Evolutionary conservation across 53 echinoderm and acorn worm species (phyloP), one percentile per base, ranked within the genome.

Genomic region (Apostichopus leukothele): DNA sequence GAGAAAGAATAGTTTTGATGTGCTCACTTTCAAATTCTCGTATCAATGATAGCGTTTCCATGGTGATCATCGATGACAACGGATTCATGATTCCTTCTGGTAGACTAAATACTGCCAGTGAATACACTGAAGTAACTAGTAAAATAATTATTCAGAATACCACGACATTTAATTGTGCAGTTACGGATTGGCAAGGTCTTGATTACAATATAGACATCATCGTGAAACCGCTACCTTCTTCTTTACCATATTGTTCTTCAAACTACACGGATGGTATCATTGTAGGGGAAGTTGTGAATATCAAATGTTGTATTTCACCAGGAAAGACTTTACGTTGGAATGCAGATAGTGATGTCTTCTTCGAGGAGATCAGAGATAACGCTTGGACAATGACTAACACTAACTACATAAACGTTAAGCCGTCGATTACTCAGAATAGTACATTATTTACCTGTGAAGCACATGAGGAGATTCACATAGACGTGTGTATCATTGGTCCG

Each of bases 201-300:
- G 12, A 16, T 63, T 63, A 63, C 16, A 11, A 11, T 4, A 7
- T 16, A 16, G 16, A 9, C 63, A 13, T 39, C 39, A 39, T 39
- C 39, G 39, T 39, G 39, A 39, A 39, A 39, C 39, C 39, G 39
- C 39, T 39, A 39, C 39, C 39, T 3, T 39, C 39, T 39, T 39
- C 39, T 39, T 39, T 39, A 63, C 7, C 63, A 11, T 16, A 63
- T 19, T 71, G 71, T 71, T 18, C 71, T 6, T 16, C 71, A n/a
- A n/a, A 71, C 71, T 71, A 71, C n/a, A 71, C 71, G 71, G 20
- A 71, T 71, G 71, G 71, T 71, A 71, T 71, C 18, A 71, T 71
- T 19, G 18, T 71, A 16, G 71, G 71, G 18, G 16, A 71, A 71
- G 18, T n/a, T 4, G n/a, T 71, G 1, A 71, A 14, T 18, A 16